phyloP scores from a whole-genome alignment of 2,888 invertebrate species.

The Lepidochrysops patricia region DNA sequence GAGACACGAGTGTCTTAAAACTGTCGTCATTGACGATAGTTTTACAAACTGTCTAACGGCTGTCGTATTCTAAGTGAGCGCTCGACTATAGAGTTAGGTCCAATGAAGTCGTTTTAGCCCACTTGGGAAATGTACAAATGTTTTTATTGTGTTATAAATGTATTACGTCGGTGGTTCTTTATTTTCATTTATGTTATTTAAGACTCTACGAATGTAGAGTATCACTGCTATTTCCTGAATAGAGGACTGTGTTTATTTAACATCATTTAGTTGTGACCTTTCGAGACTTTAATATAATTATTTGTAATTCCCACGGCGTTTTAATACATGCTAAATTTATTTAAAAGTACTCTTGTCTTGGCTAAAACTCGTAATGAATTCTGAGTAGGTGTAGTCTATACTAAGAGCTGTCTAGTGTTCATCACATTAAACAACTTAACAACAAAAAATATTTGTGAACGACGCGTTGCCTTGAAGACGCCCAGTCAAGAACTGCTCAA shows the following conservation, averaged over 20 bases:
- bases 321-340: background rate
- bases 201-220: background rate
- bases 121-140: background rate
- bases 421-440: background rate
- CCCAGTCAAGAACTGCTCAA: background rate
- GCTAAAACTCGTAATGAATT: background rate
- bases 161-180: too few species aligned
- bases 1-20: too few species aligned
- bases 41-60: too few species aligned
- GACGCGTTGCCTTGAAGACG: background rate
- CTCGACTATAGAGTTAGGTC: too few species aligned
- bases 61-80: too few species aligned
- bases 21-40: too few species aligned
- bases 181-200: background rate
- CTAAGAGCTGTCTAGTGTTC: background rate
- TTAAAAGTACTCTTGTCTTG: background rate
- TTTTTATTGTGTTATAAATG: too few species aligned
- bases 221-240: background rate
- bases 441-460: background rate
- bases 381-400: too few species aligned
- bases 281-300: too few species aligned
- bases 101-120: too few species aligned
- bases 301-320: background rate
- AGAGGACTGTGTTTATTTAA: background rate
- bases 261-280: too few species aligned